Conservation (phyloP, 2,888 invertebrate species). For the Oegoconia quadripuncta region DNA sequence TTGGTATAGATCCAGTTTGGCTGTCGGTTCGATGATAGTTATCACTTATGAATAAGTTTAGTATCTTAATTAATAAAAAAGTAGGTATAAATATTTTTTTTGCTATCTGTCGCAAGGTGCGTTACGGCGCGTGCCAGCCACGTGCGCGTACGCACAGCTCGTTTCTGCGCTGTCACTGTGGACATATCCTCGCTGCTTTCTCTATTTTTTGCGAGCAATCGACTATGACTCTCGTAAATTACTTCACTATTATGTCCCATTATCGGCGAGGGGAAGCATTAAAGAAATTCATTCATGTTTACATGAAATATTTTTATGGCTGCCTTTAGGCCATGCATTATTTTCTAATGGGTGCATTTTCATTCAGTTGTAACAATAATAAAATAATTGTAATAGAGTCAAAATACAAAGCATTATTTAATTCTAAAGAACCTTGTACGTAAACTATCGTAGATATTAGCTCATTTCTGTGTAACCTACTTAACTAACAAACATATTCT, state of each 20-base stretch:
- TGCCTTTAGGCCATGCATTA: slow-evolving; percentile 28
- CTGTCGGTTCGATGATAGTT: no score
- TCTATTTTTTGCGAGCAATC: slow-evolving; percentile 48
- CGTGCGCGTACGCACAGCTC: slow-evolving; percentile 45
- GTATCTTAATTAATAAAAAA: neutral
- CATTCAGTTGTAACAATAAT: slow-evolving; percentile 7
- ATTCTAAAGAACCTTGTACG: neutral
- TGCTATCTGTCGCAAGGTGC: slow-evolving; percentile 63
- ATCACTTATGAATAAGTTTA: neutral
- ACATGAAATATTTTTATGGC: slow-evolving; percentile 55
- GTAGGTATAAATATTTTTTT: no score
- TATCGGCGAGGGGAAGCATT: slow-evolving; percentile 38
- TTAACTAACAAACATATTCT: no score
- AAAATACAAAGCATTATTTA: no score
- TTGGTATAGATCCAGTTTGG: no score
- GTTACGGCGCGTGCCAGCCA: slow-evolving; percentile 47
- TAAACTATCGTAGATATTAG: neutral
- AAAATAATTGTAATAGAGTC: neutral
- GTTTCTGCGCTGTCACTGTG: slow-evolving; percentile 66
- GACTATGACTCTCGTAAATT: slow-evolving; percentile 61
- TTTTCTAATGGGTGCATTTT: slow-evolving; percentile 29
- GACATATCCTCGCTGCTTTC: slow-evolving; percentile 45
- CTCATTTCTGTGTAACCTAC: no score
- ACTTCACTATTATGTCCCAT: slow-evolving; percentile 56
- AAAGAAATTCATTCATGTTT: slow-evolving; percentile 53